phyloP scores from a whole-genome alignment of 92 coral and sea anemone species.

The Epizoanthus stellaris region DNA sequence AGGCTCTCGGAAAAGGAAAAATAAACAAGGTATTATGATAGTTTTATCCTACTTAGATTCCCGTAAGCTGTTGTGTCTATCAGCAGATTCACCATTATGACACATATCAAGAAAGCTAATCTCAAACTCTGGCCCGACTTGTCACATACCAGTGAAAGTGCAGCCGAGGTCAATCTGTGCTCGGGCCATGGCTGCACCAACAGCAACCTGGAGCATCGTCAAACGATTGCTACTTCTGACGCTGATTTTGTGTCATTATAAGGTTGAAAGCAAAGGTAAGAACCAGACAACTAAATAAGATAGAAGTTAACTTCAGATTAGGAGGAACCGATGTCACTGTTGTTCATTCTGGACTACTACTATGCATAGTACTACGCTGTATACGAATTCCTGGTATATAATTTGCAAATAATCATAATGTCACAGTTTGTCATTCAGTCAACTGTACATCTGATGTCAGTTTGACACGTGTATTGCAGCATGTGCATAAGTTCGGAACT shows the following conservation, averaged over 20 bases:
- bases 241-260: background rate
- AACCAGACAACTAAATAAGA: too few relatives aligned
- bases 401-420: background rate
- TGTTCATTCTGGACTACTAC: background rate
- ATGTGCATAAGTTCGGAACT: background rate
- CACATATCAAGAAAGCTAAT: too few relatives aligned
- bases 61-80: too few relatives aligned
- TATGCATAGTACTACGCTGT: background rate
- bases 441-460: background rate
- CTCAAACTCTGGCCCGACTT: too few relatives aligned
- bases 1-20: too few relatives aligned
- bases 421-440: conserved; percentile 1
- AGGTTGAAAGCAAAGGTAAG: conserved; percentile 16
- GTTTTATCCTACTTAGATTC: too few relatives aligned
- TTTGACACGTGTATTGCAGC: background rate
- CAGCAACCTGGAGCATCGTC: background rate
- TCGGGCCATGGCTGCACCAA: conserved; percentile 10
- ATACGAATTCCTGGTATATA: background rate
- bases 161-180: conserved; percentile 9
- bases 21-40: too few relatives aligned
- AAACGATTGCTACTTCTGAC: background rate
- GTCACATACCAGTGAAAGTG: too few relatives aligned
- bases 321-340: background rate
- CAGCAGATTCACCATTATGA: too few relatives aligned
- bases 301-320: background rate